Evolutionary conservation across 2,113 vertebrate species (phyloP).

Genomic region (Pteronura brasiliensis): DNA sequence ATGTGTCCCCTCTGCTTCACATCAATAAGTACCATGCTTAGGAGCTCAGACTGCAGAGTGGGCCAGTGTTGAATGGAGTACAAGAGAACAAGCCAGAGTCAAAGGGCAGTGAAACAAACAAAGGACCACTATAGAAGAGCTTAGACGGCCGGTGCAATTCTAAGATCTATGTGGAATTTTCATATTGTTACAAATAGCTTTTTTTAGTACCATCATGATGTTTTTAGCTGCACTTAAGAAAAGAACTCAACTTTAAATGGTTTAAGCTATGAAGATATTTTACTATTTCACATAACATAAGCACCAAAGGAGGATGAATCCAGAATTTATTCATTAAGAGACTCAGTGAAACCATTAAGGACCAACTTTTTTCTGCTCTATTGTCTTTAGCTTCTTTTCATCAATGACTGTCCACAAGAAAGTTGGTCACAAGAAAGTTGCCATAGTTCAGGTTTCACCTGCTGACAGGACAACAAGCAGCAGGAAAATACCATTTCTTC

Average conservation of each 20-base stretch:
- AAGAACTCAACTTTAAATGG: not conserved
- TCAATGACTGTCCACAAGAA: not conserved
- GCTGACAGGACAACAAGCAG: not conserved
- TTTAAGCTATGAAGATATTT: not conserved
- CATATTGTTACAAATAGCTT: not conserved
- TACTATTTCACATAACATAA: not conserved
- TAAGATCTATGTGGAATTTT: not conserved
- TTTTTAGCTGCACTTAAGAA: not conserved
- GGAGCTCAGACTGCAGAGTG: not conserved
- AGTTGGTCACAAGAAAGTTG: not conserved
- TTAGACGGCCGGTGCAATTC: not conserved
- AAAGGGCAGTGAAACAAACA: not conserved
- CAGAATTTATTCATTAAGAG: not conserved
- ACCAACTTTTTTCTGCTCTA: not conserved
- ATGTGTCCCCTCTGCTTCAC: not conserved
- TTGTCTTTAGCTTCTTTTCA: not conserved
- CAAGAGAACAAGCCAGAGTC: not conserved
- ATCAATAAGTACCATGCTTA: rapidly evolving
- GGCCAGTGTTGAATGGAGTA: not conserved
- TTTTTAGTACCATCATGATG: not conserved
- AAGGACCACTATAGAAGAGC: not conserved
- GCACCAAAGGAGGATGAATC: not conserved
- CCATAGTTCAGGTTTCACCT: not conserved
- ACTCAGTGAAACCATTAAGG: not conserved
- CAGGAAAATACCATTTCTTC: not conserved